Evolutionary conservation across 2,888 invertebrate species (phyloP), one percentile per base, ranked within the genome.

Genomic region (Gortyna flavago): DNA sequence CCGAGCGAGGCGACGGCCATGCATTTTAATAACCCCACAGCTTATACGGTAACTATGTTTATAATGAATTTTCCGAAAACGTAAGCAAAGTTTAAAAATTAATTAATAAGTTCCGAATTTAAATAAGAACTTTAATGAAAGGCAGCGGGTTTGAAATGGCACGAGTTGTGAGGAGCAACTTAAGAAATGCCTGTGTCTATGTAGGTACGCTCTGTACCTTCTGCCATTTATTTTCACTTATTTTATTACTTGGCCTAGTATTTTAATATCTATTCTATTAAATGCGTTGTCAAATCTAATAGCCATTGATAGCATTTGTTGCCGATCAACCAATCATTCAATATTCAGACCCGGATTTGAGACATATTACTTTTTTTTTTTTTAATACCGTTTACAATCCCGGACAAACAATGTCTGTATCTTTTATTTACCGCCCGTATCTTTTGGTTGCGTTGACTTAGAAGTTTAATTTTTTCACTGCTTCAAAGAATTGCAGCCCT

Each of bases 21-120:
- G 85, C 83, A 85, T 84, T 85, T 79, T 84, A 85, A 79, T 76
- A 71, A 64, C 35, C 57, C 44, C 32, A 51, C 57, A 59, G 29
- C 25, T 57, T 84, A 64, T 75, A 72, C 44, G 32, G 51, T 13
- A 72, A 65, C 51, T 73, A 48, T 16, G 44, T 59, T 78, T 77
- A 38, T 29, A 41, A 77, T 76, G 61, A 77, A 82, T 62, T 61
- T 38, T 1, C 21, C 13, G 25, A 35, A 5, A 59, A 35, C 59
- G 8, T 51, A 21, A 68, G 21, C 57, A 51, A 65, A 70, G n/a
- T 78, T 48, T 35, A 29, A 66, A 54, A 72, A 44, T 25, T 41
- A 25, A 44, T 64, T 44, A 29, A 41, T n/a, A 21, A 69, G 57
- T 57, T 59, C 9, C 9, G 8, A 41, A 9, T 62, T 32, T 32